Percentiles rank a stretch among this genome's conserved stretches.
phyloP scores from a whole-genome alignment of 2,797 vertebrate genomes.

The Muscicapa comitata region DNA sequence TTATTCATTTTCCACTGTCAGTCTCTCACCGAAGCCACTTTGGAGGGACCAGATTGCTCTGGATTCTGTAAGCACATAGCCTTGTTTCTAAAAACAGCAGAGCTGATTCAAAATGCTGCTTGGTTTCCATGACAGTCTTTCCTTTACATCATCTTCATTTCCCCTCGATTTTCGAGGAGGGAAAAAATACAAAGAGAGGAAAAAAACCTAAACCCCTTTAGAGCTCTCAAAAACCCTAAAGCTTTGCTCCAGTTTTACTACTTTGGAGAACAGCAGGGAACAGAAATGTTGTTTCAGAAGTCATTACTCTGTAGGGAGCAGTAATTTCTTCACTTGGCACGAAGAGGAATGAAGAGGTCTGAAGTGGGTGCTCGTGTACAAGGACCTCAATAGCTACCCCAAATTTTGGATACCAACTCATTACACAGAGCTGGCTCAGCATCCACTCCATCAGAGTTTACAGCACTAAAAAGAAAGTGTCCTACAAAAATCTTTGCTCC shows the following conservation, averaged over 20 bases:
- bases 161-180: background rate
- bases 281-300: background rate
- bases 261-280: background rate
- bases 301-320: background rate
- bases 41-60: slow-evolving; percentile 6
- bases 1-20: background rate
- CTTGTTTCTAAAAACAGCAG: slow-evolving; percentile 6
- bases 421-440: background rate
- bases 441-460: background rate
- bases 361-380: background rate
- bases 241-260: background rate
- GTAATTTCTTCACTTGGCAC: background rate
- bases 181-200: background rate
- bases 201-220: background rate
- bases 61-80: background rate
- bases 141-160: background rate
- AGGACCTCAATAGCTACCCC: background rate
- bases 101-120: background rate
- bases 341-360: background rate
- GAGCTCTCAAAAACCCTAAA: background rate
- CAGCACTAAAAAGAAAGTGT: background rate
- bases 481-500: background rate
- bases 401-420: background rate
- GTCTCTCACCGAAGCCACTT: background rate
- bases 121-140: slow-evolving; percentile 25